phyloP scores from a whole-genome alignment of 2,113 vertebrate species.

The Columbina picui region DNA sequence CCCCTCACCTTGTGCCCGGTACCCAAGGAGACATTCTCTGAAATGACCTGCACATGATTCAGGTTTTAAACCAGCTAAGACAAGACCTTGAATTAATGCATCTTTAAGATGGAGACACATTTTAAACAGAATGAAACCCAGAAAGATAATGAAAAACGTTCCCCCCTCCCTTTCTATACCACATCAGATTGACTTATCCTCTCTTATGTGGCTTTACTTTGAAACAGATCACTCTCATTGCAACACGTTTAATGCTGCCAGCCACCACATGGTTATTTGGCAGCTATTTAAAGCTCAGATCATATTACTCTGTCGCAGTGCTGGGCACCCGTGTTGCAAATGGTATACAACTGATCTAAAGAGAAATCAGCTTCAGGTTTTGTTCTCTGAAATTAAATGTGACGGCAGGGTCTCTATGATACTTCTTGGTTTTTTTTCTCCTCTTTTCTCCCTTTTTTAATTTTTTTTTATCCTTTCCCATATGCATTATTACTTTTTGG shows the following conservation, averaged over 20 bases:
- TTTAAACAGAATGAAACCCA: slow-evolving; percentile 18
- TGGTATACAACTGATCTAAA: slow-evolving; percentile 66
- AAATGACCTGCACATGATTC: not conserved
- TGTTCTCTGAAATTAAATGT: slow-evolving; percentile 68
- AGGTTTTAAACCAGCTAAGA: not conserved
- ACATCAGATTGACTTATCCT: slow-evolving; percentile 48
- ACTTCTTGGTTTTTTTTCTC: not conserved
- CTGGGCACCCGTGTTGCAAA: slow-evolving; percentile 64
- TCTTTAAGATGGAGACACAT: not conserved
- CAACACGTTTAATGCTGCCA: slow-evolving; percentile 64
- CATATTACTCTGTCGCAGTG: slow-evolving; percentile 53
- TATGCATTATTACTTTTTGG: slow-evolving; percentile 53
- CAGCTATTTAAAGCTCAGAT: slow-evolving; percentile 74
- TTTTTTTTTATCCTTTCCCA: not conserved
- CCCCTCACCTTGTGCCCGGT: rapidly evolving
- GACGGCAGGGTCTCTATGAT: slow-evolving; percentile 44
- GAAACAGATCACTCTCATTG: slow-evolving; percentile 65
- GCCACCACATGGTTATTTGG: slow-evolving; percentile 70
- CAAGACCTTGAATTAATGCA: not conserved
- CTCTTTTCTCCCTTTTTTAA: too few species aligned
- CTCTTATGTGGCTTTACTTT: slow-evolving; percentile 65
- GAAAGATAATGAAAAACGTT: slow-evolving; percentile 43
- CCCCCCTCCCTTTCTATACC: slow-evolving; percentile 6
- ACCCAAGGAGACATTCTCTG: not conserved
- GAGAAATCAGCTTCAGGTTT: slow-evolving; percentile 64